Conservation (phyloP, 2,797 vertebrate species). For the Anas bahamensis region DNA sequence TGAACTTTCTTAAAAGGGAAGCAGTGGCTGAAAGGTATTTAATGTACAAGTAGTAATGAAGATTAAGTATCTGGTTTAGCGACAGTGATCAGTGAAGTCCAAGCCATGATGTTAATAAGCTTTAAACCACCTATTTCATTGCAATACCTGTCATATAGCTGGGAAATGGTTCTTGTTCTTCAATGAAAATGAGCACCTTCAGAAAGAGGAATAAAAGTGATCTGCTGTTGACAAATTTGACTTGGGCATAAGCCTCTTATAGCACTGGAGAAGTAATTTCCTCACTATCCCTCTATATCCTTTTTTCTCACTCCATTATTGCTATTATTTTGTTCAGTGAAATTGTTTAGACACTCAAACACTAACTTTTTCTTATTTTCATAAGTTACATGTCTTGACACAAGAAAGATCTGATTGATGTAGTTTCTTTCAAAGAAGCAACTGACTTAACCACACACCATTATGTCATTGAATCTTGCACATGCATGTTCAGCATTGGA, state of each 20-base stretch:
- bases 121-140: neutral
- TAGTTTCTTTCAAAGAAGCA: neutral
- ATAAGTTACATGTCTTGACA: fast-evolving
- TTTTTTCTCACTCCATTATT: neutral
- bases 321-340: neutral
- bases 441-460: fast-evolving
- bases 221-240: neutral
- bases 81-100: neutral
- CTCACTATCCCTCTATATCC: neutral
- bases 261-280: neutral
- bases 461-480: neutral
- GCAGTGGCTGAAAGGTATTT: neutral
- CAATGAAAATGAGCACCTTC: neutral
- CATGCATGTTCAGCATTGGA: neutral
- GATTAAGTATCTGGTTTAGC: neutral
- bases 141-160: neutral
- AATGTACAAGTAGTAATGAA: neutral
- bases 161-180: neutral
- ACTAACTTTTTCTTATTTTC: neutral
- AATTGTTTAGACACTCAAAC: neutral
- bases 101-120: neutral
- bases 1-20: neutral
- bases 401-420: neutral
- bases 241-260: neutral
- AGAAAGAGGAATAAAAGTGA: neutral